Percentiles rank a stretch among this genome's conserved stretches.
phyloP scores from a whole-genome alignment of 2,888 invertebrate genomes.

The Eurytoma adleriae region DNA sequence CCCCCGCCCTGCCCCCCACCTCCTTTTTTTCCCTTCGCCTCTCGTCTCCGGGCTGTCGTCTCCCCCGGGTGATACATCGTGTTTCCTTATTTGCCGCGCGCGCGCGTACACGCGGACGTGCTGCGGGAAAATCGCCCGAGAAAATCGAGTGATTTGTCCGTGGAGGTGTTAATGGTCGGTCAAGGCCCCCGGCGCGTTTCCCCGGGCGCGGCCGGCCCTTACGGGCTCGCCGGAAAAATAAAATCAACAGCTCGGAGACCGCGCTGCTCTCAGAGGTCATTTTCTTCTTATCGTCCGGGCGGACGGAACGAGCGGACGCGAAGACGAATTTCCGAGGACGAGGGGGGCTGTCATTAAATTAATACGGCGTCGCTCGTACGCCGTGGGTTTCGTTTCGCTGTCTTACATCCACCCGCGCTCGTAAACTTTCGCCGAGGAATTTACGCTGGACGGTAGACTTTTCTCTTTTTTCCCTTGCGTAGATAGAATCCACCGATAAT shows the following conservation, averaged over 20 bases:
- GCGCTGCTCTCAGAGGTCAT: constrained; percentile 56
- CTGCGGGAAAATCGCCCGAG: constrained; percentile 74
- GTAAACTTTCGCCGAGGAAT: too few species aligned
- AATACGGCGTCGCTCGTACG: constrained; percentile 9
- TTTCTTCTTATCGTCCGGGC: constrained; percentile 52
- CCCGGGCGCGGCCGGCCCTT: constrained; percentile 19
- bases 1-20: constrained; percentile 61
- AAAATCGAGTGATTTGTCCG: constrained; percentile 76
- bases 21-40: constrained; percentile 43
- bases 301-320: constrained; percentile 48
- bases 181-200: constrained; percentile 27
- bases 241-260: constrained; percentile 56
- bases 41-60: constrained; percentile 64
- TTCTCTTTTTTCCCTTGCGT: too few species aligned
- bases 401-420: too few species aligned
- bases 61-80: constrained; percentile 76
- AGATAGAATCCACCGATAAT: too few species aligned
- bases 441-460: too few species aligned
- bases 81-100: constrained; percentile 73
- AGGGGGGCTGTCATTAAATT: constrained; percentile 39
- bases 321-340: constrained; percentile 32
- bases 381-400: too few species aligned
- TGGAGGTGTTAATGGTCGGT: constrained; percentile 73
- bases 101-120: constrained; percentile 69
- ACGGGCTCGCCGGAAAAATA: too few species aligned